phyloP scores from a whole-genome alignment of 2,888 invertebrate species.

The Agrotis clavis region DNA sequence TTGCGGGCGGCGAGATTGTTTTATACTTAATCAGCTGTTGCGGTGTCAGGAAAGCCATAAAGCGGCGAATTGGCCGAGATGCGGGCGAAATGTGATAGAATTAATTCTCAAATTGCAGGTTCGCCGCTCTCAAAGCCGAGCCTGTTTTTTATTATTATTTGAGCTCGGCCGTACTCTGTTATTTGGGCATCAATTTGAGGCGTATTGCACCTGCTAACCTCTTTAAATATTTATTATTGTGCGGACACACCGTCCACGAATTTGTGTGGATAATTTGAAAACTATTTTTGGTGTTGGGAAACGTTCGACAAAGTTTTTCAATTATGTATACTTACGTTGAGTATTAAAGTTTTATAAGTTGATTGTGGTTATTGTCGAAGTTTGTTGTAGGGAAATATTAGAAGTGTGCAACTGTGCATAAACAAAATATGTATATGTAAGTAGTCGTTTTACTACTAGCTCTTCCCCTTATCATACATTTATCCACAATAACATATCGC shows the following conservation, averaged over 20 bases:
- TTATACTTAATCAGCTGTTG: slow-evolving; percentile 83
- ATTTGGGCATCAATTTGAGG: slow-evolving; percentile 85
- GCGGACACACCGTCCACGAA: slow-evolving; percentile 73
- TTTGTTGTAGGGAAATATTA: slow-evolving; percentile 22
- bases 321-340: slow-evolving; percentile 41
- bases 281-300: slow-evolving; percentile 72
- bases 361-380: slow-evolving; percentile 38
- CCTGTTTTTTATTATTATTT: slow-evolving; percentile 81
- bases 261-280: slow-evolving; percentile 77
- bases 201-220: slow-evolving; percentile 87
- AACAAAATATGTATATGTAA: slow-evolving; percentile 8
- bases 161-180: slow-evolving; percentile 81
- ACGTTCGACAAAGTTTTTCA: slow-evolving; percentile 65
- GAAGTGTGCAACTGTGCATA: slow-evolving; percentile 12
- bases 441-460: slow-evolving; percentile 15
- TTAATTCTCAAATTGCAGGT: slow-evolving; percentile 87
- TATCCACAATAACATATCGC: slow-evolving; percentile 34
- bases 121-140: slow-evolving; percentile 76
- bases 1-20: slow-evolving; percentile 78
- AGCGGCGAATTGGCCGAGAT: slow-evolving; percentile 77
- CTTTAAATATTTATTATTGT: slow-evolving; percentile 87
- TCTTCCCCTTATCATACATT: slow-evolving; percentile 6
- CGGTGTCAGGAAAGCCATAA: slow-evolving; percentile 82
- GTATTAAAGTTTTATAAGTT: slow-evolving; percentile 34
- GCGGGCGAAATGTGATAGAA: slow-evolving; percentile 84